A percentile compares a stretch with the other conserved stretches of the same genome.
phyloP scores from a whole-genome alignment of 2,888 invertebrate genomes.

The Lordiphosa andalusiaca region DNA sequence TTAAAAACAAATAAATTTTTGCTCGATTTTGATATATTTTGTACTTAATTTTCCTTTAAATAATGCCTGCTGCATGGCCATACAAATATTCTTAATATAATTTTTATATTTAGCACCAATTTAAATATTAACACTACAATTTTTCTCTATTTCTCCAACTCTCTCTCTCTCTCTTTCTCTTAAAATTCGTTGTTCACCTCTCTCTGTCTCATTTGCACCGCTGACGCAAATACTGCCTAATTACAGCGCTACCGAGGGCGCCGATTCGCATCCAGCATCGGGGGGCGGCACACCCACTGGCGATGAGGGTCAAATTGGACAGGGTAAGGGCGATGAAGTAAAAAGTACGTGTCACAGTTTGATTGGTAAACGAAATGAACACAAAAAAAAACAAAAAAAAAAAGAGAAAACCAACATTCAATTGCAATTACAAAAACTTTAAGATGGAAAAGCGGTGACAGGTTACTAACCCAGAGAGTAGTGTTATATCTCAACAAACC shows the following conservation, averaged over 20 bases:
- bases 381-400: too few species aligned
- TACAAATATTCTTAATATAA: neutral
- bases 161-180: constrained; percentile 20
- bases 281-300: constrained; percentile 87
- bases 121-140: constrained; percentile 7
- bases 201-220: constrained; percentile 17
- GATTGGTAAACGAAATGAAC: constrained; percentile 54
- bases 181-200: constrained; percentile 18
- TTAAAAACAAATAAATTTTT: too few species aligned
- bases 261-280: constrained; percentile 92
- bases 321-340: constrained; percentile 82
- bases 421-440: constrained; percentile 41
- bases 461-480: constrained; percentile 61
- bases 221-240: constrained; percentile 10
- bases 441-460: constrained; percentile 67
- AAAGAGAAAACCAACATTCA: constrained; percentile 21
- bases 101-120: neutral
- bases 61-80: constrained; percentile 14
- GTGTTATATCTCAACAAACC: constrained; percentile 11
- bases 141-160: constrained; percentile 10
- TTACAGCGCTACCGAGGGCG: constrained; percentile 92
- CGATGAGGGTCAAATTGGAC: constrained; percentile 89
- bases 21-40: too few species aligned
- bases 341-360: constrained; percentile 77
- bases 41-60: neutral